Evolutionary conservation across 2,113 vertebrate species (phyloP).

Genomic region (Nicator chloris): DNA sequence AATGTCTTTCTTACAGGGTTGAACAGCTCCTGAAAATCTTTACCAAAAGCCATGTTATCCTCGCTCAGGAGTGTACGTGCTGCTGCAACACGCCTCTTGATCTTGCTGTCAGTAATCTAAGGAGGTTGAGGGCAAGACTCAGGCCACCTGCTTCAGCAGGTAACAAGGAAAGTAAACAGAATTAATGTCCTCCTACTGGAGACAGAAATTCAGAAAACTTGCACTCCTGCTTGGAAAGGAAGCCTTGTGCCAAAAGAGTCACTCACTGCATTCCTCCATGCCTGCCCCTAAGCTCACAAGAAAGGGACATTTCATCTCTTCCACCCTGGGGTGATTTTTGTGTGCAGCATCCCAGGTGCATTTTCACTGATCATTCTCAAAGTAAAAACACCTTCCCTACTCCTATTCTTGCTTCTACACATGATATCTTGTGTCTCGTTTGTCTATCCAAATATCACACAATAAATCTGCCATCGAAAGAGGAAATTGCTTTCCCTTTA

Average conservation of each 20-base stretch:
- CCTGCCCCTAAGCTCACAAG: neutral
- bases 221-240: neutral
- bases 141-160: neutral
- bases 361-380: neutral
- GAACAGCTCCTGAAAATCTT: neutral
- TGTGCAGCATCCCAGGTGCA: neutral
- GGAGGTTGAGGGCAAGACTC: neutral
- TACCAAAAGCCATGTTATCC: neutral
- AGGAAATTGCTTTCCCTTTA: neutral
- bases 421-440: neutral
- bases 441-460: neutral
- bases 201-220: neutral
- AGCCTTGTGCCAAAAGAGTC: neutral
- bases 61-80: neutral
- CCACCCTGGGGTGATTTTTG: neutral
- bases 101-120: neutral
- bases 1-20: neutral
- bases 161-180: neutral
- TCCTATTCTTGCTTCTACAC: neutral
- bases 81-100: neutral
- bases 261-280: neutral
- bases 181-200: neutral
- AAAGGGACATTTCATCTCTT: neutral
- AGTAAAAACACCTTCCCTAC: neutral
- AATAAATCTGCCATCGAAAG: neutral